Percentiles rank a stretch among this genome's conserved stretches.
These are phyloP conservation scores for Palaemon carinicauda DNA, from an alignment of 1,140 invertebrate species.

Conservation along the genomic window DNA sequence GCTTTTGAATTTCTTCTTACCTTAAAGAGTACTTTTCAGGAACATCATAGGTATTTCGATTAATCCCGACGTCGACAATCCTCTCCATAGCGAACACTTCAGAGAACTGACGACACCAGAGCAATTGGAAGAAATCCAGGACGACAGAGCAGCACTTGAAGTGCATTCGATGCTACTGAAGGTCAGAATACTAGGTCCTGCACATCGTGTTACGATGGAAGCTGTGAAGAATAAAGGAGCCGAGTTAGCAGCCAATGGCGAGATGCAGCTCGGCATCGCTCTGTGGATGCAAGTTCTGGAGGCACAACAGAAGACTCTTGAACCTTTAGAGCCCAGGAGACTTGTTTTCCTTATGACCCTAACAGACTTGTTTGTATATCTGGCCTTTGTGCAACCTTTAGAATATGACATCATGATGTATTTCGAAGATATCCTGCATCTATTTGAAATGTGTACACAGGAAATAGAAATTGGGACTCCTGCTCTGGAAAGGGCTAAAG, in stretches of 20 bases:
- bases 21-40: slow-evolving; percentile 60
- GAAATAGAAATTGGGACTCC: slow-evolving; percentile 61
- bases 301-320: slow-evolving; percentile 92
- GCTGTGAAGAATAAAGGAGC: slow-evolving; percentile 93
- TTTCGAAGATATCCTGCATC: slow-evolving; percentile 77
- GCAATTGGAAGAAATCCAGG: slow-evolving; percentile 84
- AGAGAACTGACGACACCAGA: slow-evolving; percentile 81
- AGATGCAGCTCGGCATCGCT: slow-evolving; percentile 89
- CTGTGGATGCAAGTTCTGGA: slow-evolving; percentile 96
- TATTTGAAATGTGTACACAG: slow-evolving; percentile 61
- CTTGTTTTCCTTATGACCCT: slow-evolving; percentile 92
- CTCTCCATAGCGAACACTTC: slow-evolving; percentile 80
- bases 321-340: slow-evolving; percentile 92
- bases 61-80: slow-evolving; percentile 75
- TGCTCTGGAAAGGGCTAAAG: slow-evolving; percentile 48
- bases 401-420: slow-evolving; percentile 72
- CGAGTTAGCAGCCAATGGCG: slow-evolving; percentile 92
- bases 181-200: slow-evolving; percentile 89
- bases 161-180: slow-evolving; percentile 95
- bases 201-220: slow-evolving; percentile 95
- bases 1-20: too few species aligned
- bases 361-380: slow-evolving; percentile 93
- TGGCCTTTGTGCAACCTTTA: slow-evolving; percentile 72
- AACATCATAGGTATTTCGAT: slow-evolving; percentile 69
- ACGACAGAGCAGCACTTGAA: slow-evolving; percentile 93